Conservation (phyloP, 2,888 invertebrate species). For the Caenorhabditis virilis region DNA sequence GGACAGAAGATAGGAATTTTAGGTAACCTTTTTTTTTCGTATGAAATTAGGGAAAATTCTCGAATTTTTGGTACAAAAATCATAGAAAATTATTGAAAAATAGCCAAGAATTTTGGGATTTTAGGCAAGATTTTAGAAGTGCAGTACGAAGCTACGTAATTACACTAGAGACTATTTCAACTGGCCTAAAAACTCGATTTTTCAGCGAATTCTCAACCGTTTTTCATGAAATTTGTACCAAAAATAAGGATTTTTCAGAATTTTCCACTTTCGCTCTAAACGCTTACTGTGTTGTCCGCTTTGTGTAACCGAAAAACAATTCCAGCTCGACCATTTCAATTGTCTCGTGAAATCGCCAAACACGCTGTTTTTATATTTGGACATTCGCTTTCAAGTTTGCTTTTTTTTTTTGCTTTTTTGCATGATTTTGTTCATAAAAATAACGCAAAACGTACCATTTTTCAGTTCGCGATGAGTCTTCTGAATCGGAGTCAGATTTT, state of each 20-base stretch:
- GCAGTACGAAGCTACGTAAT: no score
- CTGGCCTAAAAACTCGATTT: no score
- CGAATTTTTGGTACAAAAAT: no score
- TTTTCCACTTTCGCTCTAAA: conserved; percentile 11
- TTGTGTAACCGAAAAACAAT: no score
- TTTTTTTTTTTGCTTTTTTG: no score
- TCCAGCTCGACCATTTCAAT: conserved; percentile 49
- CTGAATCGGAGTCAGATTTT: conserved; percentile 63
- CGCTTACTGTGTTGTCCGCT: conserved; percentile 19
- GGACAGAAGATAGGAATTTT: conserved; percentile 68
- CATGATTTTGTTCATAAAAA: neutral
- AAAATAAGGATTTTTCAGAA: no score
- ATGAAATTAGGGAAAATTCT: no score
- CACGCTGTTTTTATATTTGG: conserved; percentile 50
- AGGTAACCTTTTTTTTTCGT: conserved; percentile 46
- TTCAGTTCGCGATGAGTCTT: conserved; percentile 64
- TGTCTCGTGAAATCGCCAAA: conserved; percentile 46
- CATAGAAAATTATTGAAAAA: conserved; percentile 1
- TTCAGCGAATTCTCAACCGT: no score
- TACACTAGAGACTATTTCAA: no score
- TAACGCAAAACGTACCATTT: neutral
- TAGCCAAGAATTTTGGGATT: neutral
- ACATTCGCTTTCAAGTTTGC: conserved; percentile 29
- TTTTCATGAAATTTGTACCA: no score
- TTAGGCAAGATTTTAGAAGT: conserved; percentile 4